These are phyloP conservation scores for Anolis apletophallus DNA, from an alignment of 2,797 vertebrate species.

Conservation along the genomic window DNA sequence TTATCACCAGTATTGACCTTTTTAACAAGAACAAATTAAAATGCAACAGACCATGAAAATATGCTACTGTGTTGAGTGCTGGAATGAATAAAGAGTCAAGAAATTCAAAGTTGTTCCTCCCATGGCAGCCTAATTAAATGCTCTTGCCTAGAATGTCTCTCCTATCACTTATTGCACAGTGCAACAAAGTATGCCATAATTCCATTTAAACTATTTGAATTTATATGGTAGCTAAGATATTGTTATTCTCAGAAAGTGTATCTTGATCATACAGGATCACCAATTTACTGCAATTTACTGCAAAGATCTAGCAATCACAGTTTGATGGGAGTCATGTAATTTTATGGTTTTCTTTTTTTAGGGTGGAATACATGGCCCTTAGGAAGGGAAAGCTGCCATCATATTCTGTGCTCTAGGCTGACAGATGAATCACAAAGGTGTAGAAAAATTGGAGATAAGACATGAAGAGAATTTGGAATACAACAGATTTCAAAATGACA, in stretches of 20 bases:
- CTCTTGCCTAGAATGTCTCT: neutral
- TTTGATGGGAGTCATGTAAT: fast-evolving
- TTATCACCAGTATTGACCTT: conserved; percentile 56
- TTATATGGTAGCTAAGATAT: neutral
- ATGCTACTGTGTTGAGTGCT: conserved; percentile 13
- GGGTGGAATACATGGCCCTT: neutral
- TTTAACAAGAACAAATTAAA: conserved; percentile 50
- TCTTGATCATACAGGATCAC: neutral
- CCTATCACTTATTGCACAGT: neutral
- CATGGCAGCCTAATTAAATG: conserved; percentile 42
- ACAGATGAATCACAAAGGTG: fast-evolving
- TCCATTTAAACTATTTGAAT: neutral
- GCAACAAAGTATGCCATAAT: neutral
- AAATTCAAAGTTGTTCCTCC: neutral
- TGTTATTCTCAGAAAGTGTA: fast-evolving
- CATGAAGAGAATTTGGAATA: fast-evolving
- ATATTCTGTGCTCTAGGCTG: neutral
- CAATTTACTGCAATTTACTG: neutral
- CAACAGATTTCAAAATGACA: neutral
- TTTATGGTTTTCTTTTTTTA: conserved; percentile 15
- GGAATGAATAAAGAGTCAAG: conserved; percentile 10
- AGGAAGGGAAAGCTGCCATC: conserved; percentile 28
- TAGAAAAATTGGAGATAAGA: fast-evolving
- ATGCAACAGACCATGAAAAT: conserved; percentile 37
- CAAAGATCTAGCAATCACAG: conserved; percentile 4